Conservation (phyloP, 2,797 vertebrate species). For the Rhinoraja longicauda region DNA sequence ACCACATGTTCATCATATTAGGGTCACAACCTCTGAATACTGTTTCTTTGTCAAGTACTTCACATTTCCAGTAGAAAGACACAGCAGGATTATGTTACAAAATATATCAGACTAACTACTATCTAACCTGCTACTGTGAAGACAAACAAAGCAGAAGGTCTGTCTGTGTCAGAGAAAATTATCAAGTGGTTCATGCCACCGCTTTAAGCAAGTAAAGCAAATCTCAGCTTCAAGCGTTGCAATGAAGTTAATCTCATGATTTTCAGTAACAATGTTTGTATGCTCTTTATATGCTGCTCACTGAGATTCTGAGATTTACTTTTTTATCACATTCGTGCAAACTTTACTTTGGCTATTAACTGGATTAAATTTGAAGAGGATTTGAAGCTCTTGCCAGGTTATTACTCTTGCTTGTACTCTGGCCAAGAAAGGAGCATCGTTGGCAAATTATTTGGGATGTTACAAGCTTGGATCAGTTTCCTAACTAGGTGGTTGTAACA, state of each 20-base stretch:
- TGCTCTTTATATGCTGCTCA: not conserved
- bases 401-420: not conserved
- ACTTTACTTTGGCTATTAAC: not conserved
- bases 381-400: not conserved
- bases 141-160: not conserved
- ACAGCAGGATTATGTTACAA: not conserved
- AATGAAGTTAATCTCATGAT: not conserved
- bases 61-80: not conserved
- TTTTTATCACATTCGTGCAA: not conserved
- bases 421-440: not conserved
- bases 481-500: not conserved
- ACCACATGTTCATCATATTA: not conserved
- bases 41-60: not conserved
- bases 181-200: constrained; percentile 1
- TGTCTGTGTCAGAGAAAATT: not conserved
- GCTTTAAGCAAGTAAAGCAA: not conserved
- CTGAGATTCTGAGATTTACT: not conserved
- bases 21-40: not conserved
- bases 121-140: not conserved
- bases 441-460: not conserved
- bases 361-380: not conserved
- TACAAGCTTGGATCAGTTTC: not conserved
- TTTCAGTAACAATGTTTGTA: not conserved
- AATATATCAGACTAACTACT: not conserved
- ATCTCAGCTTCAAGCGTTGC: not conserved